Evolutionary conservation across 1,140 invertebrate species (phyloP).

Genomic region (Atta texana): DNA sequence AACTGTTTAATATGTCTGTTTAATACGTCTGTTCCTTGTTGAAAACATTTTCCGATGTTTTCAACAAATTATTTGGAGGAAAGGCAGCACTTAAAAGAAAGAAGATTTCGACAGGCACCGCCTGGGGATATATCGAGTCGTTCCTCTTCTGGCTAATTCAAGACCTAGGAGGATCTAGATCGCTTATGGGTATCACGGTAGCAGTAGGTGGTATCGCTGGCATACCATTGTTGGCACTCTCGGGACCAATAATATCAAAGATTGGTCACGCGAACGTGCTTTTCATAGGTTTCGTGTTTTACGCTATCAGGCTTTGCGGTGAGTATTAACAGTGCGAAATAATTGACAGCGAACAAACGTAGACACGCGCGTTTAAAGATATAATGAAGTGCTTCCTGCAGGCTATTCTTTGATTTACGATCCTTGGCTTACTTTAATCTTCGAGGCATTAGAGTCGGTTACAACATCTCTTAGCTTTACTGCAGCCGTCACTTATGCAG

Average conservation of each 20-base stretch:
- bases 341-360: conserved; percentile 8
- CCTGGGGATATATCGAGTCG: conserved; percentile 94
- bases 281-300: conserved; percentile 92
- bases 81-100: not conserved
- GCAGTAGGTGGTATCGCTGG: conserved; percentile 93
- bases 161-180: conserved; percentile 92
- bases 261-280: conserved; percentile 94
- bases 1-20: not conserved
- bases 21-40: not conserved
- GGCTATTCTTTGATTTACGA: conserved; percentile 94
- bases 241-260: conserved; percentile 92
- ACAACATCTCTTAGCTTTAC: conserved; percentile 94
- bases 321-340: conserved; percentile 65
- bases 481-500: conserved; percentile 93
- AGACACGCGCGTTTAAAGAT: not conserved
- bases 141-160: conserved; percentile 95
- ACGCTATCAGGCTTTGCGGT: conserved; percentile 91
- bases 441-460: conserved; percentile 94
- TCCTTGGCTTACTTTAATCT: conserved; percentile 93
- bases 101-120: conserved; percentile 87
- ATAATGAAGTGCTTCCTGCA: conserved; percentile 77
- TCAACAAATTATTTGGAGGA: not conserved
- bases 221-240: conserved; percentile 91
- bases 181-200: conserved; percentile 94
- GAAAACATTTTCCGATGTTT: not conserved